Conservation (phyloP, 2,113 vertebrate species). For the Chamaetylas fuelleborni region DNA sequence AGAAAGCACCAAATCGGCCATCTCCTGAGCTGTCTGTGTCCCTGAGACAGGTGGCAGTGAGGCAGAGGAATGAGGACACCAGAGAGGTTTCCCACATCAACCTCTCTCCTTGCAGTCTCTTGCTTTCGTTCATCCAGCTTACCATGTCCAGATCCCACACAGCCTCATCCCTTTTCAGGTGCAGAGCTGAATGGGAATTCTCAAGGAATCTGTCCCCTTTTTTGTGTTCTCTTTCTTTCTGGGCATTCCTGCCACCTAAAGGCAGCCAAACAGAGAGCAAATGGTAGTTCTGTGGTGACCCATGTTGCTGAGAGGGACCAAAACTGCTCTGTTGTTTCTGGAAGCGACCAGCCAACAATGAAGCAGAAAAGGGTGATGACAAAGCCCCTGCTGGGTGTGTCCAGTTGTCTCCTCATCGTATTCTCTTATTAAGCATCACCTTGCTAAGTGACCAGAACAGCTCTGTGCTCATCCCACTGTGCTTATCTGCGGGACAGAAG, state of each 20-base stretch:
- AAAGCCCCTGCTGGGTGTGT: not conserved
- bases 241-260: not conserved
- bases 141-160: rapidly evolving
- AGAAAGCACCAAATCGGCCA: rapidly evolving
- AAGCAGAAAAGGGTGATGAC: not conserved
- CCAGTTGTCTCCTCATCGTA: not conserved
- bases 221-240: not conserved
- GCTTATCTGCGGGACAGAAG: not conserved
- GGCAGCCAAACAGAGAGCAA: not conserved
- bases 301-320: not conserved
- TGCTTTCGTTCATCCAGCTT: not conserved
- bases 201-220: not conserved
- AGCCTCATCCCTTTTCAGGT: not conserved
- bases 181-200: not conserved
- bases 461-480: not conserved
- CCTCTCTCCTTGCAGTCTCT: not conserved
- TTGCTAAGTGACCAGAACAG: not conserved
- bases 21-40: not conserved
- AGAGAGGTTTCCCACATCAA: rapidly evolving
- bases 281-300: not conserved
- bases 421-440: not conserved
- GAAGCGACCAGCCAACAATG: rapidly evolving
- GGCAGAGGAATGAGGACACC: not conserved
- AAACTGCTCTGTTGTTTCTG: not conserved
- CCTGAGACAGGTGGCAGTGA: not conserved